Conservation (phyloP, 1,140 invertebrate species). For the Pogonognathellus flavescens region DNA sequence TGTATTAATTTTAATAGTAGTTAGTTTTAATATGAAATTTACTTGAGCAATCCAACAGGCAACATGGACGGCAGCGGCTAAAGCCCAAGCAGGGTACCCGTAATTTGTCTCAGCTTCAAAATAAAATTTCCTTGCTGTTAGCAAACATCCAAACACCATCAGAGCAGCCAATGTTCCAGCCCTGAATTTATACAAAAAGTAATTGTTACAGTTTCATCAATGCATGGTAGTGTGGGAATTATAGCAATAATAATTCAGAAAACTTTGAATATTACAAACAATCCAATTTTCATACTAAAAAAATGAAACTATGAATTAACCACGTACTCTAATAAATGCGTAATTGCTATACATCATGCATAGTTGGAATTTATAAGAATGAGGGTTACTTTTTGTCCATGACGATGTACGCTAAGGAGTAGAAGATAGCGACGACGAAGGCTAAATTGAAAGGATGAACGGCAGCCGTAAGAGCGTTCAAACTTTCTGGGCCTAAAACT, state of each 20-base stretch:
- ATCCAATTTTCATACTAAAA: too few relatives aligned
- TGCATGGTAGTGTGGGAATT: too few relatives aligned
- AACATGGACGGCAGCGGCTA: slow-evolving; percentile 63
- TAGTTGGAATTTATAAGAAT: too few relatives aligned
- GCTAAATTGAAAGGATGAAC: slow-evolving; percentile 65
- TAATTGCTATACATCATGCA: too few relatives aligned
- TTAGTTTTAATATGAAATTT: neutral
- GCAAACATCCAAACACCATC: slow-evolving; percentile 58
- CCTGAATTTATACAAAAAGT: slow-evolving; percentile 42
- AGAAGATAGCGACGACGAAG: slow-evolving; percentile 59
- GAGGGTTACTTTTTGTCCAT: slow-evolving; percentile 63
- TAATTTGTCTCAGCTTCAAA: slow-evolving; percentile 29
- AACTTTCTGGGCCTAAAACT: slow-evolving; percentile 14
- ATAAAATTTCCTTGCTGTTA: slow-evolving; percentile 60
- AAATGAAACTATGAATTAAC: too few relatives aligned
- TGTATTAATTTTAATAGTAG: neutral
- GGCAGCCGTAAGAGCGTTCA: slow-evolving; percentile 37
- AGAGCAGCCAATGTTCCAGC: slow-evolving; percentile 62
- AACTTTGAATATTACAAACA: too few relatives aligned
- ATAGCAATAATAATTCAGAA: too few relatives aligned
- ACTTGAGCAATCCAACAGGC: slow-evolving; percentile 66
- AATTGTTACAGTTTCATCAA: neutral
- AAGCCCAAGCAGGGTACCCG: slow-evolving; percentile 60
- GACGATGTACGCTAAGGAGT: slow-evolving; percentile 59
- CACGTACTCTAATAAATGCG: too few relatives aligned